phyloP scores from a whole-genome alignment of 2,113 vertebrate species.

The Formicarius rufipectus region DNA sequence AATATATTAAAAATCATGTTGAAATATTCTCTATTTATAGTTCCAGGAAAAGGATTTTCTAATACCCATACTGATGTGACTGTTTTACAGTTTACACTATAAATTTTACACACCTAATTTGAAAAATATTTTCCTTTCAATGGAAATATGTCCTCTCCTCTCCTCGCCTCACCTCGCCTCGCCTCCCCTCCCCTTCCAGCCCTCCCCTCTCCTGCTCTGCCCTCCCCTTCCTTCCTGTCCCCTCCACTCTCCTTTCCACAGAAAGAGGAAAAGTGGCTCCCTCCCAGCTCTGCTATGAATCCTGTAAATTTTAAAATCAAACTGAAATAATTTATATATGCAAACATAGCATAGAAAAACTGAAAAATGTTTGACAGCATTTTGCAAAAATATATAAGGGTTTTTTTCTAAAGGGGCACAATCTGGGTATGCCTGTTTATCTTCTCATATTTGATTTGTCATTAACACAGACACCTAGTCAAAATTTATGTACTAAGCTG shows the following conservation, averaged over 20 bases:
- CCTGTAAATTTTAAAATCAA: background rate
- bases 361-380: background rate
- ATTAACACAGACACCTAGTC: background rate
- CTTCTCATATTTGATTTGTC: background rate
- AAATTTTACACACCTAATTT: too few relatives aligned
- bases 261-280: background rate
- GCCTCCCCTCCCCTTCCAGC: background rate
- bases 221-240: background rate
- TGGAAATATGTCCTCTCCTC: background rate
- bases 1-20: background rate
- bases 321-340: background rate
- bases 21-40: background rate
- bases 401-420: background rate
- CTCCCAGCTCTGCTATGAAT: background rate
- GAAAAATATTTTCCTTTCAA: background rate
- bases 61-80: background rate
- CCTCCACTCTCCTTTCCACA: background rate
- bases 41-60: background rate
- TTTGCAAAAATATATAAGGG: background rate
- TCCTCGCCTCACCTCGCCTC: too few relatives aligned
- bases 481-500: background rate
- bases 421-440: background rate
- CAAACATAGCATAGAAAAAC: background rate
- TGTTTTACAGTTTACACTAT: background rate
- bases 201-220: background rate